Evolutionary conservation across 2,113 vertebrate species (phyloP).

Genomic region (Microcebus tavaratra): DNA sequence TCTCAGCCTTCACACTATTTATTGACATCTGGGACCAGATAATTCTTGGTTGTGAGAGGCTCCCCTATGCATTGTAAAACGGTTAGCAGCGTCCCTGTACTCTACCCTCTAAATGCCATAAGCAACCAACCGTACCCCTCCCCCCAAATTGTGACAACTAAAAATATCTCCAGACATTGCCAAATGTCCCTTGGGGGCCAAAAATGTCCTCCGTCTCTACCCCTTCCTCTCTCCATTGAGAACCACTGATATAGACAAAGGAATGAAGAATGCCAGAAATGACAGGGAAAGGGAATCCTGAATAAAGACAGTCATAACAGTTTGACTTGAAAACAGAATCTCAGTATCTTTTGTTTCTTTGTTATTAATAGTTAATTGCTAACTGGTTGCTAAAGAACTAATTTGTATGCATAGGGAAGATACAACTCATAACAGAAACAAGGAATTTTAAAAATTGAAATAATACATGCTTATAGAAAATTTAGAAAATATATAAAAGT

Average conservation of each 20-base stretch:
- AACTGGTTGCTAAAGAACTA: background rate
- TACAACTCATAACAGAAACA: background rate
- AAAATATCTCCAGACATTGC: background rate
- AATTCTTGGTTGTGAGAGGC: background rate
- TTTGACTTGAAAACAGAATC: conserved; percentile 27
- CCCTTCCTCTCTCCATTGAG: background rate
- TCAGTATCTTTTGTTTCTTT: conserved; percentile 22
- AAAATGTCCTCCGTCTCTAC: background rate
- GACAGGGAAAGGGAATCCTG: background rate
- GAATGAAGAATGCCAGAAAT: background rate
- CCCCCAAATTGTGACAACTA: background rate
- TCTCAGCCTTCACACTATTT: background rate
- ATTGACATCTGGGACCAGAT: background rate
- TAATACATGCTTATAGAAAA: background rate
- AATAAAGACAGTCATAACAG: background rate
- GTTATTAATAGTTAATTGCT: background rate
- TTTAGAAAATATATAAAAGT: background rate
- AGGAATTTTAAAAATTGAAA: background rate
- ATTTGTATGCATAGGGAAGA: background rate
- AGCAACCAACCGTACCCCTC: background rate
- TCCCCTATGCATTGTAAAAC: background rate
- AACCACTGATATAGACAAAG: background rate
- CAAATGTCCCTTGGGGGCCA: background rate
- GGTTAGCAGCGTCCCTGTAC: background rate
- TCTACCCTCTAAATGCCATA: background rate